A percentile compares a stretch with the other conserved stretches of the same genome.
Evolutionary conservation across 2,113 vertebrate species (phyloP).

Genomic region (Ptyas mucosa): DNA sequence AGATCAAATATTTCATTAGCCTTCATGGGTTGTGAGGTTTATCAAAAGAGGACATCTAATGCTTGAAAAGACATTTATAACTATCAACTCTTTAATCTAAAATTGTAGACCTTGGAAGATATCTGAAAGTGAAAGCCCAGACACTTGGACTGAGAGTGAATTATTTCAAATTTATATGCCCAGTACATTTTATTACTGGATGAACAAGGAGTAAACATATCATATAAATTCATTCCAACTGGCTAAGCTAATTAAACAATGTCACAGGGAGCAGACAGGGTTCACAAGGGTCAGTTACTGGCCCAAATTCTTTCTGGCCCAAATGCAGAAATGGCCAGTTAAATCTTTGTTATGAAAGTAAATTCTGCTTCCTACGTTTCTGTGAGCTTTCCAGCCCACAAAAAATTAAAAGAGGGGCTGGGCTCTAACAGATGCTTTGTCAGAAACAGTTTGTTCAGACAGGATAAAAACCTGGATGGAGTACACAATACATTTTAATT

Average conservation of each 20-base stretch:
- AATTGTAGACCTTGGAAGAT: neutral
- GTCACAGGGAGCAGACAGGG: neutral
- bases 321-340: neutral
- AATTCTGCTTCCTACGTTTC: neutral
- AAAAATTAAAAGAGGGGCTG: neutral
- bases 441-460: neutral
- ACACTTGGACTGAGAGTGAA: neutral
- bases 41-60: neutral
- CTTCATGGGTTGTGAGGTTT: neutral
- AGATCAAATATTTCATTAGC: neutral
- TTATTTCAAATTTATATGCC: neutral
- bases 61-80: neutral
- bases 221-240: constrained; percentile 3
- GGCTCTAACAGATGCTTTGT: neutral
- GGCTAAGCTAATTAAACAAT: neutral
- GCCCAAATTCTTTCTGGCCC: neutral
- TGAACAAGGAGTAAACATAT: neutral
- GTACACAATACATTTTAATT: neutral
- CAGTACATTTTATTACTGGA: neutral
- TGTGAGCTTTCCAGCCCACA: neutral
- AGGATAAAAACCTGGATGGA: neutral
- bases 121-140: neutral
- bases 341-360: neutral
- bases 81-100: neutral
- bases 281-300: neutral